Conservation (phyloP, 1,140 invertebrate genomes). For the Rhopalosiphum maidis region DNA sequence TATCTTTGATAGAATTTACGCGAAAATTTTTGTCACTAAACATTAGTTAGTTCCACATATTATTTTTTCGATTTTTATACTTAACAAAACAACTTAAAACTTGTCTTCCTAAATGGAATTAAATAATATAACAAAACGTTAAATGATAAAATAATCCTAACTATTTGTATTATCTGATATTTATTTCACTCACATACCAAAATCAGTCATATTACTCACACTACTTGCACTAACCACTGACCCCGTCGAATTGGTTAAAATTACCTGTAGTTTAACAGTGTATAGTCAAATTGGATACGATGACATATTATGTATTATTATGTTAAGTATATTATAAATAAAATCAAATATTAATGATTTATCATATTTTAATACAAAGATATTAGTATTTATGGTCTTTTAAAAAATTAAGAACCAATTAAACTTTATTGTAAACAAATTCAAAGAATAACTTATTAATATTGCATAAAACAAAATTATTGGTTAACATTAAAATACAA, state of each 20-base stretch:
- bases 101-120: not conserved
- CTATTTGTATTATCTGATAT: not conserved
- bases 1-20: not conserved
- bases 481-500: too few relatives aligned
- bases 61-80: not conserved
- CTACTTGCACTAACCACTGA: constrained; percentile 12
- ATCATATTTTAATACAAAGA: not conserved
- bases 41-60: not conserved
- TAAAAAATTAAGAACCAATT: not conserved
- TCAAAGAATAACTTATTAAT: not conserved
- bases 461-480: too few relatives aligned
- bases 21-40: not conserved
- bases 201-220: constrained; percentile 48
- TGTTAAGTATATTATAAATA: not conserved
- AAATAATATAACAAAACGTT: not conserved
- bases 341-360: not conserved
- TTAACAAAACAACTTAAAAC: not conserved
- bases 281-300: not conserved
- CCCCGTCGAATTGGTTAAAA: constrained; percentile 49
- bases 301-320: not conserved
- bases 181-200: not conserved
- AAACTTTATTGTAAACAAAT: not conserved
- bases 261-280: not conserved
- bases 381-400: not conserved
- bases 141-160: not conserved